Evolutionary conservation across 2,113 vertebrate species (phyloP).

Genomic region (Acinonyx jubatus): DNA sequence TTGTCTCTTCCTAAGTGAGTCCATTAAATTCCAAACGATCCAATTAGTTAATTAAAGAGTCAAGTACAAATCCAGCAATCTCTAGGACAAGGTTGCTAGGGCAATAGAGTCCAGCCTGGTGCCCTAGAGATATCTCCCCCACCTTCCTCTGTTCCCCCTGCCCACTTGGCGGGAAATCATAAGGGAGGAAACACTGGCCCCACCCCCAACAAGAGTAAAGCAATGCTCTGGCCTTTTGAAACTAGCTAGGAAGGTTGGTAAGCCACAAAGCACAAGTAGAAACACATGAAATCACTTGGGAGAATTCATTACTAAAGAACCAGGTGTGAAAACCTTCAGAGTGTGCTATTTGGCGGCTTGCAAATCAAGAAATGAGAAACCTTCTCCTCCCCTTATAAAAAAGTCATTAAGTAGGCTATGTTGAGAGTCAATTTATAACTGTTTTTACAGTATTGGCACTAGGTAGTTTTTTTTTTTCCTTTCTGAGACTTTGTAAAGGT

Average conservation of each 20-base stretch:
- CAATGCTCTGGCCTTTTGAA: background rate
- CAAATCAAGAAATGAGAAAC: background rate
- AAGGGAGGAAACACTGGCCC: rapidly evolving
- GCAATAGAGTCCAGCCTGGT: background rate
- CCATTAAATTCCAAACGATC: background rate
- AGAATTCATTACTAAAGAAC: background rate
- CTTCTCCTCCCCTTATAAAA: background rate
- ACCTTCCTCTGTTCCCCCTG: background rate
- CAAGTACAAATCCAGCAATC: background rate
- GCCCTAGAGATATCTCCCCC: background rate
- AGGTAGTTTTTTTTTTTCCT: background rate
- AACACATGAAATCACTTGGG: background rate
- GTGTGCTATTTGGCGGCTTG: background rate
- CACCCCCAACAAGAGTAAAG: rapidly evolving
- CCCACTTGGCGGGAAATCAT: background rate
- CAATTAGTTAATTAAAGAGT: background rate
- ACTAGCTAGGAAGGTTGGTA: background rate
- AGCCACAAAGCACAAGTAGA: background rate
- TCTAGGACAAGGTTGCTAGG: background rate
- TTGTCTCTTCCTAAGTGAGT: background rate
- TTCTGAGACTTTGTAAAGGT: background rate
- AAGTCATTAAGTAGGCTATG: background rate
- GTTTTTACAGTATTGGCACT: background rate
- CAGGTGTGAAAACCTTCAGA: background rate
- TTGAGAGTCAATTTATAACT: background rate